phyloP scores from a whole-genome alignment of 1,140 invertebrate species.

The Drosophila pseudoobscura region DNA sequence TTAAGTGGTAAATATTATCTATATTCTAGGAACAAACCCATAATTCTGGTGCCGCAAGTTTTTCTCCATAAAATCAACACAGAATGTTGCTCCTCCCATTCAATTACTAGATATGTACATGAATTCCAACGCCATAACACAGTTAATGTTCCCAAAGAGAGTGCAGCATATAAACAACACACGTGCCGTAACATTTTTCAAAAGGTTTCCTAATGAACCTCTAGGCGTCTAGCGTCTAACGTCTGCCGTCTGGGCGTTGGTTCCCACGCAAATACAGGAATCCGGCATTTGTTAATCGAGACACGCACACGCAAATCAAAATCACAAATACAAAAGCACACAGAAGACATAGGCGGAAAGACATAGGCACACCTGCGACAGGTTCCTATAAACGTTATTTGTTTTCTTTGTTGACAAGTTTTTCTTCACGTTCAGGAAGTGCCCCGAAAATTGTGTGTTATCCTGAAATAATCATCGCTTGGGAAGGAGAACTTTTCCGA shows the following conservation, averaged over 20 bases:
- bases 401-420: constrained; percentile 13
- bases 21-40: no score
- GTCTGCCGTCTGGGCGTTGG: constrained; percentile 7
- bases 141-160: constrained; percentile 9
- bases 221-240: constrained; percentile 1
- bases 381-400: constrained; percentile 39
- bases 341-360: constrained; percentile 2
- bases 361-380: constrained; percentile 40
- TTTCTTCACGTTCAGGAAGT: neutral
- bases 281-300: constrained; percentile 47
- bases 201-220: constrained; percentile 40
- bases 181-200: constrained; percentile 34
- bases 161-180: neutral
- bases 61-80: no score
- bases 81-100: neutral
- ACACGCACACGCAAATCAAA: constrained; percentile 48
- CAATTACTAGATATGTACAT: neutral
- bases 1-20: no score
- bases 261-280: constrained; percentile 23
- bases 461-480: neutral
- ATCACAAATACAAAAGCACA: constrained; percentile 32
- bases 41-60: no score
- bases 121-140: neutral
- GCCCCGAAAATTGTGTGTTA: neutral
- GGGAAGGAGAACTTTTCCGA: no score